These are phyloP conservation scores for Perizoma flavofasciatum DNA, from an alignment of 2,888 invertebrate species.

Conservation along the genomic window DNA sequence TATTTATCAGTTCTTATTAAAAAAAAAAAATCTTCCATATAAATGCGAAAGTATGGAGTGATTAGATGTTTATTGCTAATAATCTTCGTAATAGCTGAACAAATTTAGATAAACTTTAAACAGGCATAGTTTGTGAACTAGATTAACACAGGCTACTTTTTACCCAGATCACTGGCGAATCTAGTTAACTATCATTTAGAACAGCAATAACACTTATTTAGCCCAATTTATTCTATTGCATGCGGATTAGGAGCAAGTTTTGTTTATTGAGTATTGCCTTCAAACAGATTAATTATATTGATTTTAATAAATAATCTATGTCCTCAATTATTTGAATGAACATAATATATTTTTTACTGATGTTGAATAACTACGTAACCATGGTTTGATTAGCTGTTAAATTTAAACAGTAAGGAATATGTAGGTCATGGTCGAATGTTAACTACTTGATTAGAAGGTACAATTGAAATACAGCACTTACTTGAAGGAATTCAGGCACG, in stretches of 20 bases:
- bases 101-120: too few species aligned
- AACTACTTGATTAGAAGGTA: background rate
- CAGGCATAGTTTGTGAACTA: too few species aligned
- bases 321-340: background rate
- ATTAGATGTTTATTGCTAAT: too few species aligned
- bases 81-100: too few species aligned
- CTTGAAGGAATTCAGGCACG: conserved; percentile 84
- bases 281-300: background rate
- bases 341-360: too few species aligned
- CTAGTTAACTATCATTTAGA: too few species aligned
- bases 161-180: too few species aligned
- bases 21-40: too few species aligned
- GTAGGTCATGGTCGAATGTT: background rate
- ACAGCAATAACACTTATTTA: background rate
- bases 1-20: too few species aligned
- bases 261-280: conserved; percentile 14
- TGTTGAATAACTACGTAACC: background rate
- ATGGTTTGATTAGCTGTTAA: background rate
- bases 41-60: too few species aligned
- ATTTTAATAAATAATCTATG: background rate
- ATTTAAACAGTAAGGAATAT: background rate
- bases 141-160: too few species aligned
- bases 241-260: conserved; percentile 29
- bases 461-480: conserved; percentile 54
- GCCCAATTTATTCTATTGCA: background rate